These are phyloP conservation scores for Ips typographus DNA, from an alignment of 1,140 invertebrate species.

Conservation along the genomic window DNA sequence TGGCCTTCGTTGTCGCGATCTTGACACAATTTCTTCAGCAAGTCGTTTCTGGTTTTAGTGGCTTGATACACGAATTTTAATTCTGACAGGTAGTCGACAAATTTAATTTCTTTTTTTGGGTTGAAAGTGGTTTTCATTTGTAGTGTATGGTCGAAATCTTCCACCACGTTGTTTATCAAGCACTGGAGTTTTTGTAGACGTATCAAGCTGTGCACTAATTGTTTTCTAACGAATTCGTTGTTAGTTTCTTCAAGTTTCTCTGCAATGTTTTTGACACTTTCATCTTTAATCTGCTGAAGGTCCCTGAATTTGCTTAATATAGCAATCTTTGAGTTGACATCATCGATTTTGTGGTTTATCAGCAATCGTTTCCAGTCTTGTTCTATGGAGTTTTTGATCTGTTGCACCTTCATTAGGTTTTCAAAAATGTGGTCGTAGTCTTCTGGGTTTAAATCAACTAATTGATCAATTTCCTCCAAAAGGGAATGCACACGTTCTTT, in stretches of 20 bases:
- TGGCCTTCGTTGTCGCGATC: slow-evolving; percentile 38
- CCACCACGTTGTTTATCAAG: slow-evolving; percentile 39
- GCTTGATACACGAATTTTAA: slow-evolving; percentile 34
- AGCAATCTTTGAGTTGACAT: slow-evolving; percentile 38
- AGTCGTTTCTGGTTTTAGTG: slow-evolving; percentile 34
- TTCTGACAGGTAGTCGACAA: slow-evolving; percentile 37
- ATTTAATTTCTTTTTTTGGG: slow-evolving; percentile 42
- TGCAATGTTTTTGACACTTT: slow-evolving; percentile 36
- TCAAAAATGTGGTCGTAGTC: slow-evolving; percentile 41
- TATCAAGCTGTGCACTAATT: slow-evolving; percentile 41
- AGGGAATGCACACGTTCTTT: slow-evolving; percentile 42
- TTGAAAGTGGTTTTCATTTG: slow-evolving; percentile 38
- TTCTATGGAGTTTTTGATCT: slow-evolving; percentile 35
- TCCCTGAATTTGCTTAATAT: slow-evolving; percentile 40
- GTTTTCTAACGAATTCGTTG: slow-evolving; percentile 41
- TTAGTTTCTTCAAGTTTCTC: slow-evolving; percentile 30
- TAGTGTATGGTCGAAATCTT: slow-evolving; percentile 40
- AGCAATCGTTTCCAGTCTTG: slow-evolving; percentile 43
- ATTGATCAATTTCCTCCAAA: slow-evolving; percentile 39
- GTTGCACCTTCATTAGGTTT: slow-evolving; percentile 37
- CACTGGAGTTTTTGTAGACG: slow-evolving; percentile 44
- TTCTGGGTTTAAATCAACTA: slow-evolving; percentile 40
- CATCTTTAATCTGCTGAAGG: slow-evolving; percentile 39
- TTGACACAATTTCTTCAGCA: slow-evolving; percentile 35
- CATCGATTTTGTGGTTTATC: slow-evolving; percentile 39